These are phyloP conservation scores for Copsychus sechellarum DNA, from an alignment of 2,113 vertebrate genomes.

Conservation along the genomic window DNA sequence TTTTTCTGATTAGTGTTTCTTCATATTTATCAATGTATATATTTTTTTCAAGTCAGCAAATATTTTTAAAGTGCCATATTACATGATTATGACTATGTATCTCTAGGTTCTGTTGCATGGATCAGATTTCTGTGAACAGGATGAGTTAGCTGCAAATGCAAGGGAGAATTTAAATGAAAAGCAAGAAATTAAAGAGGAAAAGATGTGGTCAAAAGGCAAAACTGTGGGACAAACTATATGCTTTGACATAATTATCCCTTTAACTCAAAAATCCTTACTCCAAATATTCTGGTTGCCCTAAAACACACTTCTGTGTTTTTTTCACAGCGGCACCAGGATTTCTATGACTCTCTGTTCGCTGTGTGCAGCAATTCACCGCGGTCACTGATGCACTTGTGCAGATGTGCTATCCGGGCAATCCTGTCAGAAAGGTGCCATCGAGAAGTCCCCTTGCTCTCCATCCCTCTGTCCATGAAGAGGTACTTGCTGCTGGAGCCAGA, in stretches of 20 bases:
- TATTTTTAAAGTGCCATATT: not conserved
- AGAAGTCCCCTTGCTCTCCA: conserved; percentile 77
- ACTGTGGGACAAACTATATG: not conserved
- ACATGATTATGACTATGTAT: rapidly evolving
- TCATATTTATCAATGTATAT: not conserved
- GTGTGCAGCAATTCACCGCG: conserved; percentile 87
- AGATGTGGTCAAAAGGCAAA: not conserved
- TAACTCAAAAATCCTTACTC: not conserved
- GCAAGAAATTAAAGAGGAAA: not conserved
- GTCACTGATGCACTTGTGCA: conserved; percentile 87
- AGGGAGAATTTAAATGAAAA: not conserved
- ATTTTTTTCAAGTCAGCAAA: not conserved
- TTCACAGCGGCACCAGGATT: conserved; percentile 81
- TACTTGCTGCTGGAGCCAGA: conserved; percentile 92
- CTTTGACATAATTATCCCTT: not conserved
- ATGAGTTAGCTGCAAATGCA: not conserved
- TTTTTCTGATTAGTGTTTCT: not conserved
- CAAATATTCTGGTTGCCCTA: not conserved
- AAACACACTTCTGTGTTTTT: not conserved
- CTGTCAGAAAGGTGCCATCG: conserved; percentile 77
- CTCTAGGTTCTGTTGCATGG: not conserved
- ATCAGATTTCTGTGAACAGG: not conserved
- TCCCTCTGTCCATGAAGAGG: conserved; percentile 83
- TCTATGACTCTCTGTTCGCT: conserved; percentile 89
- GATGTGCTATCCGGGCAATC: conserved; percentile 82